Percentiles rank a stretch among this genome's conserved stretches.
Evolutionary conservation across 2,113 vertebrate genomes (phyloP).

Genomic region (crab-eating macaque (Macaca fascicularis)): DNA sequence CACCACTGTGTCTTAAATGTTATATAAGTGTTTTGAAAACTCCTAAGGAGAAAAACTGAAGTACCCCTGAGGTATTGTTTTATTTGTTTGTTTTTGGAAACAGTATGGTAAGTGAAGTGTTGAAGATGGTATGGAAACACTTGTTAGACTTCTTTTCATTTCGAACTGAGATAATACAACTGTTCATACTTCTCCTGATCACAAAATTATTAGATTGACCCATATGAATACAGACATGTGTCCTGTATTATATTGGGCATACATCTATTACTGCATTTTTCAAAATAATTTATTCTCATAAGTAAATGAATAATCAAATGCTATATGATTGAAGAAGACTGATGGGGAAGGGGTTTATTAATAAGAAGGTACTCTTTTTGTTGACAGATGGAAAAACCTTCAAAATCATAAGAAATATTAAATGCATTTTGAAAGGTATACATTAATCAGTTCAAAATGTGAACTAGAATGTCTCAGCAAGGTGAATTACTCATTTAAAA

Average conservation of each 20-base stretch:
- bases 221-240: background rate
- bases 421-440: background rate
- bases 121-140: background rate
- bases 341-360: background rate
- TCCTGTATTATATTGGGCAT: background rate
- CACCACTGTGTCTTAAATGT: background rate
- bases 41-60: background rate
- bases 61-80: background rate
- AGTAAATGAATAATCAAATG: background rate
- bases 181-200: background rate
- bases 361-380: background rate
- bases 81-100: background rate
- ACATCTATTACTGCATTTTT: background rate
- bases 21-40: background rate
- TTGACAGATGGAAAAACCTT: background rate
- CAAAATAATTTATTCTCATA: background rate
- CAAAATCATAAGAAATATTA: background rate
- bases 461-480: background rate
- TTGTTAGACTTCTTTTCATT: background rate
- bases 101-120: background rate
- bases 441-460: slow-evolving; percentile 26
- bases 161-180: background rate
- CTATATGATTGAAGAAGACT: background rate
- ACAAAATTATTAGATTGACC: background rate
- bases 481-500: slow-evolving; percentile 2